phyloP scores from a whole-genome alignment of 1,140 invertebrate species.

The Colletes latitarsis region DNA sequence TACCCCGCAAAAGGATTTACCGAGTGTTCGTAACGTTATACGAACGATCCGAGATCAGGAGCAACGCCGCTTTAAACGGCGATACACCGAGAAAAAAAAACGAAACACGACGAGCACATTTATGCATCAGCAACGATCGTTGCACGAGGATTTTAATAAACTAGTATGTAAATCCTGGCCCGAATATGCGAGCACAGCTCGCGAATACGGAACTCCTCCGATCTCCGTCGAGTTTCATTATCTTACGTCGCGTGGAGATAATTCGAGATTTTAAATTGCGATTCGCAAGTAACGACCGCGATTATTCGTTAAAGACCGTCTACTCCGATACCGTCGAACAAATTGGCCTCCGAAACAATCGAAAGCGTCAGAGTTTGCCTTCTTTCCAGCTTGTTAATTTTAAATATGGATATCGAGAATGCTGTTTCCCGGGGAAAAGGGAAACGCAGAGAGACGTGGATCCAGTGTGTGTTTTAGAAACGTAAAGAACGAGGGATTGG shows the following conservation, averaged over 20 bases:
- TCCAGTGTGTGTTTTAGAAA: neutral
- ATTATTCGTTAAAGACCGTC: too few relatives aligned
- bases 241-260: too few relatives aligned
- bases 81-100: neutral
- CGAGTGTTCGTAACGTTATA: constrained; percentile 30
- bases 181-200: neutral
- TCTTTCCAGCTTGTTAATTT: constrained; percentile 58
- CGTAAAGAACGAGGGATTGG: constrained; percentile 17
- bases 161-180: constrained; percentile 10
- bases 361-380: neutral
- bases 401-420: constrained; percentile 43
- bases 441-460: constrained; percentile 3
- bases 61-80: neutral
- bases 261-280: neutral
- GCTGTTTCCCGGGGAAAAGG: constrained; percentile 39
- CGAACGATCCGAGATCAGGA: neutral
- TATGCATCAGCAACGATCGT: constrained; percentile 17
- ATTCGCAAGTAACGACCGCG: too few relatives aligned
- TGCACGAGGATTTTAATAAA: constrained; percentile 26
- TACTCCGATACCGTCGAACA: neutral
- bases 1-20: constrained; percentile 39
- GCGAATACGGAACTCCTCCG: too few relatives aligned
- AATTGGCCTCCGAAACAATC: neutral
- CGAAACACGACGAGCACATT: neutral
- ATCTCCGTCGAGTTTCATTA: too few relatives aligned